These are phyloP conservation scores for Nomia melanderi DNA, from an alignment of 1,140 invertebrate genomes.

Conservation along the genomic window DNA sequence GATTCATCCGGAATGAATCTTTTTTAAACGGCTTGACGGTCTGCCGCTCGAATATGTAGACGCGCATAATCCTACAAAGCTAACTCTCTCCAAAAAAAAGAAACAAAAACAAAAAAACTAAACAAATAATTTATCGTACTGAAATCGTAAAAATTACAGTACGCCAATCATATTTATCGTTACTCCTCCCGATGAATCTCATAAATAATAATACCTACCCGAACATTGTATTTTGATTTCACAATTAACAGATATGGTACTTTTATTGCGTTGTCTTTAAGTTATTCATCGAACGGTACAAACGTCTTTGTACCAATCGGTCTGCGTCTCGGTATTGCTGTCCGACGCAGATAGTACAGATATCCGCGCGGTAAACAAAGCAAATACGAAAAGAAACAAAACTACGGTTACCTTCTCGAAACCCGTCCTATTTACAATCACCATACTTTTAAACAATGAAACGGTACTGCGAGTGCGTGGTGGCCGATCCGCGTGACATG, in stretches of 20 bases:
- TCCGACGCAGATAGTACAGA: neutral
- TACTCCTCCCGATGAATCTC: neutral
- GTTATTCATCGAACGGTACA: neutral
- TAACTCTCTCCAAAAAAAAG: no score
- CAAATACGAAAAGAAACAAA: neutral
- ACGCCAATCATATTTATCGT: neutral
- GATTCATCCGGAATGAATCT: constrained; percentile 67
- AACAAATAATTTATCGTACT: neutral
- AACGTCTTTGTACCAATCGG: neutral
- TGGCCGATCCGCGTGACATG: constrained; percentile 7
- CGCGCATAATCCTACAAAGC: neutral
- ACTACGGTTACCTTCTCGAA: neutral
- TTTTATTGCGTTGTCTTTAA: neutral
- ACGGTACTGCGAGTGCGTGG: constrained; percentile 18
- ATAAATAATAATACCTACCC: neutral
- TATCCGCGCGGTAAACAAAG: neutral
- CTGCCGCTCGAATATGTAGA: constrained; percentile 12
- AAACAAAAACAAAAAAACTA: no score
- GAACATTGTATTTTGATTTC: neutral
- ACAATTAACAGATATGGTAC: neutral
- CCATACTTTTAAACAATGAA: constrained; percentile 24
- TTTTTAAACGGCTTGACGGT: constrained; percentile 47
- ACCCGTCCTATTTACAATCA: constrained; percentile 12
- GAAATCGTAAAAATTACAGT: neutral
- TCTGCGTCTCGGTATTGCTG: neutral